phyloP scores from a whole-genome alignment of 1,140 invertebrate species.

The Cephus cinctus region DNA sequence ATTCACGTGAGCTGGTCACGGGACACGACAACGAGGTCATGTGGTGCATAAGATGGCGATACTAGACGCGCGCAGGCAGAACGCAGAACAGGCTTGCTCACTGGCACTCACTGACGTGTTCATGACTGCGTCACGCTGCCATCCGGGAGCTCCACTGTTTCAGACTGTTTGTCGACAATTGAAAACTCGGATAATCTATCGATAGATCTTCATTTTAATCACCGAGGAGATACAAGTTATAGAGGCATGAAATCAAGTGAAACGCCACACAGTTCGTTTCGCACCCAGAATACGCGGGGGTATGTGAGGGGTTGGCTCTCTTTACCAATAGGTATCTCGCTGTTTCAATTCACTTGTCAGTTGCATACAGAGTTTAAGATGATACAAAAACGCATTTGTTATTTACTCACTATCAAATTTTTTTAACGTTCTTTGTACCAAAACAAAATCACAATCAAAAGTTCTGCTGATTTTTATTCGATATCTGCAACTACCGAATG shows the following conservation, averaged over 20 bases:
- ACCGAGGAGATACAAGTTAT: too few relatives aligned
- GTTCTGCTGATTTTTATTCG: not conserved
- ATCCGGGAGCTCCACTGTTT: not conserved
- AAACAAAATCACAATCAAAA: not conserved
- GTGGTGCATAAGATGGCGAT: conserved; percentile 54
- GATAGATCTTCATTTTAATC: too few relatives aligned
- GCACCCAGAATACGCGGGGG: too few relatives aligned
- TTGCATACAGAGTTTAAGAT: not conserved
- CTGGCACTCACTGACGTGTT: too few relatives aligned
- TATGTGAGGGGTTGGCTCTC: too few relatives aligned
- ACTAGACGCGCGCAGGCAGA: conserved; percentile 22
- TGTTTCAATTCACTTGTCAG: too few relatives aligned
- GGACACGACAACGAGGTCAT: conserved; percentile 58
- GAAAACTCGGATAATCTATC: not conserved
- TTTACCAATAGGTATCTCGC: too few relatives aligned
- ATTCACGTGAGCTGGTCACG: conserved; percentile 60
- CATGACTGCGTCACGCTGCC: too few relatives aligned
- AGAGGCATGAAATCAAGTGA: too few relatives aligned
- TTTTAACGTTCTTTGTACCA: not conserved
- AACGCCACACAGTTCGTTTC: too few relatives aligned
- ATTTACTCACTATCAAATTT: not conserved
- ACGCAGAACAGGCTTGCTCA: too few relatives aligned
- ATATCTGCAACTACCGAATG: not conserved
- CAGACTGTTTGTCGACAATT: not conserved
- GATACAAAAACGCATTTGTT: not conserved